Evolutionary conservation across 2,888 invertebrate species (phyloP).

Genomic region (Napeogenes sylphis): DNA sequence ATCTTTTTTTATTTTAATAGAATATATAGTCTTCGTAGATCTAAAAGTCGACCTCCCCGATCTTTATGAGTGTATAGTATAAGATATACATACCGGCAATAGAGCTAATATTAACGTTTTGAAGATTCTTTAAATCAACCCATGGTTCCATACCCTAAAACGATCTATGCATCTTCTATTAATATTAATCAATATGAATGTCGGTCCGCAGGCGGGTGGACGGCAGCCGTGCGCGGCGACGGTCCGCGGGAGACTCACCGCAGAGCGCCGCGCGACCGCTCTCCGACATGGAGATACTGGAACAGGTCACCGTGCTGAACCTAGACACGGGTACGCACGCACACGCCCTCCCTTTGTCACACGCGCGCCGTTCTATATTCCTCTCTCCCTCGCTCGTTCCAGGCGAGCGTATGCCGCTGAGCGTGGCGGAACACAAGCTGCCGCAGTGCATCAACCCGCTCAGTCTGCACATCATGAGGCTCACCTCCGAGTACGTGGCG

Average conservation of each 20-base stretch:
- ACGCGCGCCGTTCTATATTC: no score
- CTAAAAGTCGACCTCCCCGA: no score
- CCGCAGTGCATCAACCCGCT: slow-evolving; percentile 95
- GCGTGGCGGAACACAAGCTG: slow-evolving; percentile 94
- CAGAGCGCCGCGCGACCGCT: slow-evolving; percentile 90
- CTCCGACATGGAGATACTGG: slow-evolving; percentile 94
- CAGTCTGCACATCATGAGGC: slow-evolving; percentile 94
- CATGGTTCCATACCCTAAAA: no score
- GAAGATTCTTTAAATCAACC: no score
- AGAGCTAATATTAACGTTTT: no score
- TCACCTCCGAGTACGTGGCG: slow-evolving; percentile 93
- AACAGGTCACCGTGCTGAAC: slow-evolving; percentile 91
- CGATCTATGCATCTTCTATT: no score
- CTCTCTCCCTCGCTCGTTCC: slow-evolving; percentile 33
- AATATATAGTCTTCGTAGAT: no score
- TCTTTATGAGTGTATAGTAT: no score
- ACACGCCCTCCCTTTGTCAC: not conserved
- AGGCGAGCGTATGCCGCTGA: slow-evolving; percentile 95
- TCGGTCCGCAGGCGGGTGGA: slow-evolving; percentile 37
- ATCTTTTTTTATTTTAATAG: no score
- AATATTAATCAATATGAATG: no score
- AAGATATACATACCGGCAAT: no score
- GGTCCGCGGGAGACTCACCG: slow-evolving; percentile 89
- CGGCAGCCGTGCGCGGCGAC: slow-evolving; percentile 79
- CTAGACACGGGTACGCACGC: slow-evolving; percentile 79